A percentile compares a stretch with the other conserved stretches of the same genome.
These are phyloP conservation scores for Rousettus madagascariensis DNA, from an alignment of 2,797 vertebrate species.

Conservation along the genomic window DNA sequence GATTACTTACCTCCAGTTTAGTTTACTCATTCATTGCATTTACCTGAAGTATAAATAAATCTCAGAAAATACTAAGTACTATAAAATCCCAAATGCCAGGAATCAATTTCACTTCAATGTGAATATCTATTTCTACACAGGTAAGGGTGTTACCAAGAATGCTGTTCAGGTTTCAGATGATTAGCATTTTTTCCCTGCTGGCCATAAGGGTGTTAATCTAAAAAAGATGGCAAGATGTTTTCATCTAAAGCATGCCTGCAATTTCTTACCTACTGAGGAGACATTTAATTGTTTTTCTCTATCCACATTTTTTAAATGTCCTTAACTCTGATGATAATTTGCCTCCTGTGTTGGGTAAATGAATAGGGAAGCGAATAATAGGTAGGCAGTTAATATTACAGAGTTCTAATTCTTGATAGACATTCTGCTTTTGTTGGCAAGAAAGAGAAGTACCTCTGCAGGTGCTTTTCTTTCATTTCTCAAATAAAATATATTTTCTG, in stretches of 20 bases:
- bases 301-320: neutral
- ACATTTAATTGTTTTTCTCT: neutral
- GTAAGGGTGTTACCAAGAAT: neutral
- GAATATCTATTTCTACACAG: neutral
- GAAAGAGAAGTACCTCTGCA: neutral
- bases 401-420: neutral
- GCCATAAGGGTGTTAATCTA: neutral
- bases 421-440: neutral
- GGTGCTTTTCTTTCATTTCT: constrained; percentile 11
- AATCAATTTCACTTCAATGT: neutral
- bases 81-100: neutral
- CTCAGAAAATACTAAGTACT: constrained; percentile 10
- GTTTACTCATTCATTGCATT: neutral
- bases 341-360: neutral
- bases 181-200: neutral
- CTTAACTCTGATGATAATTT: neutral
- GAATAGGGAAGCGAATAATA: neutral
- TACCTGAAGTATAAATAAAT: neutral
- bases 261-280: neutral
- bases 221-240: neutral
- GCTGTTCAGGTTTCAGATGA: neutral
- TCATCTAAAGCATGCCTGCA: neutral
- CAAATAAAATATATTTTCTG: neutral
- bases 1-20: neutral
- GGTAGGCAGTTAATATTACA: neutral